Evolutionary conservation across 2,113 vertebrate genomes (phyloP).

Genomic region (Rhineura floridana): DNA sequence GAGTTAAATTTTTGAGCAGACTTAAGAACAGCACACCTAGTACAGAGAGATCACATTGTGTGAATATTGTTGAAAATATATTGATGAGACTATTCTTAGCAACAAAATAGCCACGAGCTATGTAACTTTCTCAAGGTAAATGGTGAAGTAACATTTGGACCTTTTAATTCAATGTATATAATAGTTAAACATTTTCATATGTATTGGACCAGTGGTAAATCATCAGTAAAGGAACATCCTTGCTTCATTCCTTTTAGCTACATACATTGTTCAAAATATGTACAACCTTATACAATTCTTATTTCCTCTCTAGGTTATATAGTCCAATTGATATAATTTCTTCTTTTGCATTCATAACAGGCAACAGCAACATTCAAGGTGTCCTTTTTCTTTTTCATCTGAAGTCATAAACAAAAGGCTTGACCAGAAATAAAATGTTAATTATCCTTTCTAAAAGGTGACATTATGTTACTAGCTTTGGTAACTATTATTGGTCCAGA

Average conservation of each 20-base stretch:
- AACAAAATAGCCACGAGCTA: neutral
- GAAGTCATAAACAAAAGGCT: neutral
- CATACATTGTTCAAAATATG: constrained; percentile 16
- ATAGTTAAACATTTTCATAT: neutral
- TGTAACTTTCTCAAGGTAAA: neutral
- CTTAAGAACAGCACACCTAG: constrained; percentile 38
- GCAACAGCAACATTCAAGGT: neutral
- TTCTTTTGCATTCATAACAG: neutral
- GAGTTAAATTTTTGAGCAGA: constrained; percentile 30
- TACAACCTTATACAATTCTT: neutral
- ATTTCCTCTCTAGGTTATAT: constrained; percentile 14
- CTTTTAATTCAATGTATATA: neutral
- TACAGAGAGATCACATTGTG: constrained; percentile 21
- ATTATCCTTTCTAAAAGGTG: neutral
- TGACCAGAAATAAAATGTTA: neutral
- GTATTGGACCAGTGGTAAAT: neutral
- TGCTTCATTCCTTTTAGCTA: neutral
- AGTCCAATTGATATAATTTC: neutral
- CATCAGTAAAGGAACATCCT: neutral
- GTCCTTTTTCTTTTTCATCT: neutral
- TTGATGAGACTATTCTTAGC: constrained; percentile 2
- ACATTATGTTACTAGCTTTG: neutral
- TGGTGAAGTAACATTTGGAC: neutral
- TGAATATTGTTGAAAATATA: constrained; percentile 12
- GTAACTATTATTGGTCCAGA: neutral